Evolutionary conservation across 2,797 vertebrate genomes (phyloP).

Genomic region (Erpetoichthys calabaricus): DNA sequence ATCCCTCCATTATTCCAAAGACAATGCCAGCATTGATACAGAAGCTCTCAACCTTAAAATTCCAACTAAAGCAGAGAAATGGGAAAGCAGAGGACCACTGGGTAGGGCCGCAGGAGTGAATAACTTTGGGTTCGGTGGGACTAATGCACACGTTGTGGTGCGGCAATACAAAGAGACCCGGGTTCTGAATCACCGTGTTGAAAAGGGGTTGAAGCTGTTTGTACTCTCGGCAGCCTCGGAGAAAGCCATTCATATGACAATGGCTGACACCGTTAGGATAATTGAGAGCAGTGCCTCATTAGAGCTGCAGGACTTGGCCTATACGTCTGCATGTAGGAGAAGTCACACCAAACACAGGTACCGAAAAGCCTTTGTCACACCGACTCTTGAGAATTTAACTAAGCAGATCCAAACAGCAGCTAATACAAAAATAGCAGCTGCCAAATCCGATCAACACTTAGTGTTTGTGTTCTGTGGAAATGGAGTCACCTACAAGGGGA

Average conservation of each 20-base stretch:
- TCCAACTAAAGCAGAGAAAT: slow-evolving; percentile 45
- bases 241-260: slow-evolving; percentile 42
- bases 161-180: slow-evolving; percentile 40
- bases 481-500: slow-evolving; percentile 48
- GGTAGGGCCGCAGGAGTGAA: slow-evolving; percentile 64
- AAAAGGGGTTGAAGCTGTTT: slow-evolving; percentile 40
- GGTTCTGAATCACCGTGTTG: slow-evolving; percentile 15
- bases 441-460: slow-evolving; percentile 33
- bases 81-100: slow-evolving; percentile 40
- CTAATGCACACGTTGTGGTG: slow-evolving; percentile 66
- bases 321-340: slow-evolving; percentile 68
- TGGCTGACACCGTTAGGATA: slow-evolving; percentile 40
- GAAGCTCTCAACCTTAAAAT: slow-evolving; percentile 50
- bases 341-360: slow-evolving; percentile 58
- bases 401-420: slow-evolving; percentile 31
- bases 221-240: slow-evolving; percentile 57
- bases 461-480: slow-evolving; percentile 77
- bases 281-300: slow-evolving; percentile 27
- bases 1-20: slow-evolving; percentile 58
- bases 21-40: slow-evolving; percentile 46
- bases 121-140: slow-evolving; percentile 80
- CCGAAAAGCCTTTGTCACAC: slow-evolving; percentile 50
- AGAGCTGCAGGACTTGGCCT: slow-evolving; percentile 50
- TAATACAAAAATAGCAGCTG: slow-evolving; percentile 20
- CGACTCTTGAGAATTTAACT: slow-evolving; percentile 50